Conservation (phyloP, 2,797 vertebrate genomes). For the Danio choprae region DNA sequence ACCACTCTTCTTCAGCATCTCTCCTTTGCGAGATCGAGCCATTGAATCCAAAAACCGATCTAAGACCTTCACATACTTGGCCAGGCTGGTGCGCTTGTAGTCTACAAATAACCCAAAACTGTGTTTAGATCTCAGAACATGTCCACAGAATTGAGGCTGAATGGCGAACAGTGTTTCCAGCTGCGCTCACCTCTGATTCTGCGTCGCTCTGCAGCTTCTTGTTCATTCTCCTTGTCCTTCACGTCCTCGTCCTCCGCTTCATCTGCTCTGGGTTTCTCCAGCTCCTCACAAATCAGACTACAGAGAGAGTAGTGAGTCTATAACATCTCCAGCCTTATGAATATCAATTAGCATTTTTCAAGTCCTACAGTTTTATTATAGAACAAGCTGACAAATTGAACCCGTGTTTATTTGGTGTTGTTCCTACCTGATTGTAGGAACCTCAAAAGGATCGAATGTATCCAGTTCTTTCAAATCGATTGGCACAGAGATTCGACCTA, state of each 20-base stretch:
- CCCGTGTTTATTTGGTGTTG: not conserved
- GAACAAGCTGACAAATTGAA: not conserved
- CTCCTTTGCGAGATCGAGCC: slow-evolving; percentile 81
- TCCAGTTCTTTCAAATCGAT: slow-evolving; percentile 88
- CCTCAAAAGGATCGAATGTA: slow-evolving; percentile 88
- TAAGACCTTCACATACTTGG: slow-evolving; percentile 86
- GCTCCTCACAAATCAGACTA: slow-evolving; percentile 86
- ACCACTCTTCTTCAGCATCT: slow-evolving; percentile 88
- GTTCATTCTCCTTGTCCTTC: slow-evolving; percentile 74
- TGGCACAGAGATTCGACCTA: slow-evolving; percentile 93
- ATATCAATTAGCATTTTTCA: not conserved
- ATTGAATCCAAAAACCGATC: slow-evolving; percentile 89
- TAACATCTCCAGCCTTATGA: not conserved
- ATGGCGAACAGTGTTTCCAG: not conserved
- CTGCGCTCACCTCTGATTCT: slow-evolving; percentile 80
- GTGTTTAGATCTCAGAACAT: not conserved
- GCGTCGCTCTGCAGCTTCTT: slow-evolving; percentile 76
- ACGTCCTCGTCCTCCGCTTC: slow-evolving; percentile 72
- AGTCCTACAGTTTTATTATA: not conserved
- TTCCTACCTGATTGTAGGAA: slow-evolving; percentile 96
- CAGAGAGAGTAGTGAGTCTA: not conserved
- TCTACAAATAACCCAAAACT: slow-evolving; percentile 65
- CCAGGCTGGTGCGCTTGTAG: slow-evolving; percentile 92
- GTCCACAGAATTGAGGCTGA: not conserved
- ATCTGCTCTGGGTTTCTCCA: slow-evolving; percentile 75